Base-by-base conservation (phyloP, 2,888 invertebrate species). In the Spodoptera picta region DNA sequence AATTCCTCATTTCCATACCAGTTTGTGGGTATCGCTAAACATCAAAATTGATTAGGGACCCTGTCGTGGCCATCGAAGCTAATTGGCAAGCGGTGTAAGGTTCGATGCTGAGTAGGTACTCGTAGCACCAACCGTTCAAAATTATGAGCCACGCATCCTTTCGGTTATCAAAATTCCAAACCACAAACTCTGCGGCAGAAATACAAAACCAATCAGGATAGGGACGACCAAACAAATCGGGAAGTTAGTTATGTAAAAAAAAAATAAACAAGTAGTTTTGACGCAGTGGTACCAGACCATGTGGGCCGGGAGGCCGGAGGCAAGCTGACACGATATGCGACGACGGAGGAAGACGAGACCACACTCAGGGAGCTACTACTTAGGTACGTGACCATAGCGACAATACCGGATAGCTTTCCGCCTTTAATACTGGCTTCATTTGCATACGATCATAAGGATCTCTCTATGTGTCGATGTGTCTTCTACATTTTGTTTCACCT, bases 301-400 rank as follows among this genome's bases (percentile, higher is more conserved):
- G 95, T 90, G 92, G 92, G 89, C 93, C 92, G 92, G 92, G 93
- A 92, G 93, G 93, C 93, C 92, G 95, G 95, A 90, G 92, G 95
- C 90, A 95, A 95, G 95, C 95, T 95, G 95, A 96, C 96, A 95
- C 96, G 96, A 96, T 96, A 97, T 97, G 97, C 96, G 96, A 96
- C 96, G 96, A 95, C 96, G 96, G 96, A 97, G 95, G 97, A 97
- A 95, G 98, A 98, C 96, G 98, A 98, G 96, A 97, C 97, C 95
- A 98, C 98, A 96, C 97, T 98, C 95, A 97, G 98, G 96, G 97
- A 98, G 97, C 96, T 98, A 96, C 97, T 98, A 95, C 97, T 98
- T 97, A 98, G 98, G 98, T 97, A 97, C 95, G 94, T 85, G 85
- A 82, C 82, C 87, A 87, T 91, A 90, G 90, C 84, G 87, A 87